phyloP scores from a whole-genome alignment of 2,797 vertebrate species.

The Acipenser oxyrinchus region DNA sequence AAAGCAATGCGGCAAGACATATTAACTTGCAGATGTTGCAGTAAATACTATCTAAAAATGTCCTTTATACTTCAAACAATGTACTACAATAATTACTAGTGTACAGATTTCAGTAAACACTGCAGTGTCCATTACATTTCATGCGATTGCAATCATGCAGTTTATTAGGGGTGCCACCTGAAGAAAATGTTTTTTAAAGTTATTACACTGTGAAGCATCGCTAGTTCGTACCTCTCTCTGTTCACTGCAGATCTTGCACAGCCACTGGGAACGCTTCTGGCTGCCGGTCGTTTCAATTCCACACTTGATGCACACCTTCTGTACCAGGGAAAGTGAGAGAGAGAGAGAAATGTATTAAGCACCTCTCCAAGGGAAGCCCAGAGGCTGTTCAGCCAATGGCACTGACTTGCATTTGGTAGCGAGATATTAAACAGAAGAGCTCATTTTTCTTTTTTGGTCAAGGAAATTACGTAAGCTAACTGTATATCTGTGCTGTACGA shows the following conservation, averaged over 20 bases:
- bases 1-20: too few species aligned
- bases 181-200: too few species aligned
- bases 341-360: neutral
- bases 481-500: too few species aligned
- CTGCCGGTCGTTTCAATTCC: constrained; percentile 62
- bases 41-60: too few species aligned
- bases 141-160: too few species aligned
- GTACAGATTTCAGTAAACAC: too few species aligned
- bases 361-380: neutral
- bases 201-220: neutral
- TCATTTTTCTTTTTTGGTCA: neutral
- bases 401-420: neutral
- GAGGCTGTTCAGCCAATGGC: neutral
- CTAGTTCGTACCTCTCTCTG: constrained; percentile 68
- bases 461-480: too few species aligned
- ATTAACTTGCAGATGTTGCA: too few species aligned
- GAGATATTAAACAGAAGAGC: neutral
- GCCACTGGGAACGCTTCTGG: constrained; percentile 69
- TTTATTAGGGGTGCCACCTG: too few species aligned
- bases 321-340: constrained; percentile 16
- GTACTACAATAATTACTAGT: too few species aligned
- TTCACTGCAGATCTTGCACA: constrained; percentile 83
- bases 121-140: too few species aligned
- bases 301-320: constrained; percentile 85
- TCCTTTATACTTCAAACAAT: too few species aligned